Evolutionary conservation across 1,140 invertebrate genomes (phyloP), one percentile per base, ranked within the genome.

Genomic region (Trichonephila clavipes): DNA sequence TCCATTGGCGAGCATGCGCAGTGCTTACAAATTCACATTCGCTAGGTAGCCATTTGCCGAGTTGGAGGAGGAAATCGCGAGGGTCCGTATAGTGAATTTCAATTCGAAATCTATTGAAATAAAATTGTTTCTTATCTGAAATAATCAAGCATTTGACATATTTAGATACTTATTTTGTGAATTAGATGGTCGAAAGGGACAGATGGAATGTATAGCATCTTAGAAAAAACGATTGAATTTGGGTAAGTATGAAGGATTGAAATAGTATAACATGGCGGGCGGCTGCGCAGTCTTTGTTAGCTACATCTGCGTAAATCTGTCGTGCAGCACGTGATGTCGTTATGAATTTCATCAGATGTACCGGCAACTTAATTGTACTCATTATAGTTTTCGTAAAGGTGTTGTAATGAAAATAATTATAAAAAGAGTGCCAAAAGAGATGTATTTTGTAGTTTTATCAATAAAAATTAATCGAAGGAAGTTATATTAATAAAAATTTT

Each of bases 271-370:
- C 62, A 94, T 94, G 93, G 93, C 93, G 93, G 93, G 93, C 93
- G 93, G 88, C 88, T 94, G 93, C 93, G 93, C 93, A 94, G 93
- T 90, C 81, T 90, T 83, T 90, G 94, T 94, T 88, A 93, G 16
- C 28, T 87, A 82, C 69, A 64, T 82, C 72, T 85, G 66, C 61
- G 93, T 93, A 93, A 88, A 93, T 88, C 92, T 81, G 85, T 88
- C 66, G 10, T n/a, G 24, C 44, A 88, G 92, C 92, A 93, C 92
- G 92, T 93, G 92, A 93, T 93, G 92, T 40, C 12, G 89, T 61
- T 87, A 77, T 77, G 44, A 69, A 51, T 90, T 61, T 90, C 44
- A 90, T 81, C 58, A 40, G 69, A 16, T 18, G 89, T 90, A 77
- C 89, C 89, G 89, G 89, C 88, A 58, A 85, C 83, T 85, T 85